Evolutionary conservation across 1,140 invertebrate species (phyloP).

Genomic region (Macrostomum lignano): DNA sequence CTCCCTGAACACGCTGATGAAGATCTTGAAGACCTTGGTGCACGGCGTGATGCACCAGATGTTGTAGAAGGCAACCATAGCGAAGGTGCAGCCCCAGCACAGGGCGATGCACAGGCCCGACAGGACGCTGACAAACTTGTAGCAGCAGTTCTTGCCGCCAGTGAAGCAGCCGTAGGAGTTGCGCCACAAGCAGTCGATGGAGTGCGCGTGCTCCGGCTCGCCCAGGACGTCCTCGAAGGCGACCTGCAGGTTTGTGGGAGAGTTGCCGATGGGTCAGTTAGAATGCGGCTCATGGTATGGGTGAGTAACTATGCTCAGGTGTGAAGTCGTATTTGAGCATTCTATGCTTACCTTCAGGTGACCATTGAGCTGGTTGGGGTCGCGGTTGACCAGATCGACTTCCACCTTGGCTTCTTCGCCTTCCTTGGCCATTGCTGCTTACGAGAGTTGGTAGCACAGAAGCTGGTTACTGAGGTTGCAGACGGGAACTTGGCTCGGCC

Average conservation of each 20-base stretch:
- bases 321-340: too few species aligned
- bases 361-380: slow-evolving; percentile 8
- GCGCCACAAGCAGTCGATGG: slow-evolving; percentile 44
- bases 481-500: too few species aligned
- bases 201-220: slow-evolving; percentile 42
- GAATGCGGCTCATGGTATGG: too few species aligned
- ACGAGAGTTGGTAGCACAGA: too few species aligned
- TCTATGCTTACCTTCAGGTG: slow-evolving; percentile 8
- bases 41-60: slow-evolving; percentile 29
- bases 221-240: slow-evolving; percentile 45
- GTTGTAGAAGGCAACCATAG: too few species aligned
- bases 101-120: slow-evolving; percentile 38
- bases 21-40: slow-evolving; percentile 27
- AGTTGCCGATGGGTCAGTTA: too few species aligned
- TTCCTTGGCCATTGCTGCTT: too few species aligned
- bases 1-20: slow-evolving; percentile 34
- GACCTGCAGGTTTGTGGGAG: slow-evolving; percentile 13
- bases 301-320: too few species aligned
- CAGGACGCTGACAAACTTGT: slow-evolving; percentile 37
- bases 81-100: too few species aligned
- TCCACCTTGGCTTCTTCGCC: too few species aligned
- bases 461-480: too few species aligned
- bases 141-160: slow-evolving; percentile 38
- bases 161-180: slow-evolving; percentile 40
- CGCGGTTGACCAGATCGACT: slow-evolving; percentile 9